These are phyloP conservation scores for Luffia ferchaultella DNA, from an alignment of 2,888 invertebrate species.

Conservation along the genomic window DNA sequence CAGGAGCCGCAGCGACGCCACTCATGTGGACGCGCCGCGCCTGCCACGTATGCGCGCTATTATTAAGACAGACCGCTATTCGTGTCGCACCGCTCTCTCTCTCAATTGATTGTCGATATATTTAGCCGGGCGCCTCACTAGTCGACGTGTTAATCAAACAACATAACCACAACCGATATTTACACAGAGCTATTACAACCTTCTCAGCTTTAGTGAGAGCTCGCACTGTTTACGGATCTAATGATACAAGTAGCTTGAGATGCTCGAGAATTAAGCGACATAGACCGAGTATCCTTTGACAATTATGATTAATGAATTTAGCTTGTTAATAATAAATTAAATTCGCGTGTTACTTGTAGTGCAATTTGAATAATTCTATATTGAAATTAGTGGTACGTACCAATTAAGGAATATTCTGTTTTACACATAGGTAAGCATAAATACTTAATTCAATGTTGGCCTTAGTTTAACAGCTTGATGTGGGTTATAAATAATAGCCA, in stretches of 20 bases:
- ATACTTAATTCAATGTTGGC: too few species aligned
- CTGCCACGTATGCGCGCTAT: slow-evolving; percentile 7
- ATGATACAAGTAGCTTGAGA: too few species aligned
- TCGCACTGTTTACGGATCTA: slow-evolving; percentile 12
- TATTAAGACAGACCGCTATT: slow-evolving; percentile 20
- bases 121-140: slow-evolving; percentile 23
- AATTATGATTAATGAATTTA: not conserved
- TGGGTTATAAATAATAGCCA: too few species aligned
- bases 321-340: not conserved
- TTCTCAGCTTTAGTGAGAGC: slow-evolving; percentile 12
- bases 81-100: slow-evolving; percentile 30
- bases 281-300: too few species aligned
- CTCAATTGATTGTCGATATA: slow-evolving; percentile 41
- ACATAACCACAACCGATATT: too few species aligned
- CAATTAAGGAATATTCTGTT: too few species aligned
- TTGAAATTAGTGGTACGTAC: too few species aligned
- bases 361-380: not conserved
- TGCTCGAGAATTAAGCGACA: too few species aligned
- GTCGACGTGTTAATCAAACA: not conserved
- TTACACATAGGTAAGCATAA: too few species aligned
- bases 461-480: too few species aligned
- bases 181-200: slow-evolving; percentile 2
- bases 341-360: not conserved
- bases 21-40: slow-evolving; percentile 10
- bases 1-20: slow-evolving; percentile 17